Conservation (phyloP, 1,140 invertebrate species). For the Sipha flava region DNA sequence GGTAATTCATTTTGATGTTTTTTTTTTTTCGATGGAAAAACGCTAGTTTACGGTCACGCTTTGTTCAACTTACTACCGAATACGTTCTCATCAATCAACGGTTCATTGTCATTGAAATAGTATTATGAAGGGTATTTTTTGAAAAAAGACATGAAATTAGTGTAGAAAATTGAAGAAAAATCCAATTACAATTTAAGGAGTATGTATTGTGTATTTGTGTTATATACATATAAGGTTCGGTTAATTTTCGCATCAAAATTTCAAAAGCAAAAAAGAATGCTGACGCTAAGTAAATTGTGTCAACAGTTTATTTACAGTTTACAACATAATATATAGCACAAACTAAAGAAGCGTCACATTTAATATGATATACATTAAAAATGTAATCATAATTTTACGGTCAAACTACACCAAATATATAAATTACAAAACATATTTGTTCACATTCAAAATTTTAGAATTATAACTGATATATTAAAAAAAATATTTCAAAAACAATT, state of each 20-base stretch:
- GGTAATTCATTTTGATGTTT: slow-evolving; percentile 15
- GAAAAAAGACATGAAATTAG: slow-evolving; percentile 9
- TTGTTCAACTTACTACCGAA: background rate
- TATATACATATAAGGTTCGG: background rate
- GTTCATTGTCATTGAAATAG: slow-evolving; percentile 29
- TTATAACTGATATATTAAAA: too few relatives aligned
- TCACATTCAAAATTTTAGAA: too few relatives aligned
- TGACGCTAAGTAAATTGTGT: background rate
- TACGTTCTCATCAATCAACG: background rate
- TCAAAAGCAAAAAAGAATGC: background rate
- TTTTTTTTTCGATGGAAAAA: slow-evolving; percentile 22
- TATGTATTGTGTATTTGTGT: background rate
- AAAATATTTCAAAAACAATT: background rate
- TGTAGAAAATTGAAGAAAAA: slow-evolving; percentile 14
- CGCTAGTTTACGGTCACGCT: slow-evolving; percentile 12
- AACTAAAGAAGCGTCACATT: background rate
- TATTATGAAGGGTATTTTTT: slow-evolving; percentile 10
- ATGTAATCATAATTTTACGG: background rate
- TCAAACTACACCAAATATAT: background rate
- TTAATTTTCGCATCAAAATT: background rate
- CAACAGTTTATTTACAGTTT: background rate
- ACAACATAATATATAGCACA: background rate
- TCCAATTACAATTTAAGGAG: slow-evolving; percentile 1
- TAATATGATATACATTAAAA: background rate
- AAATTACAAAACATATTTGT: too few relatives aligned